Evolutionary conservation across 2,797 vertebrate species (phyloP), one percentile per base, ranked within the genome.

Genomic region (Rhynchotus rufescens): DNA sequence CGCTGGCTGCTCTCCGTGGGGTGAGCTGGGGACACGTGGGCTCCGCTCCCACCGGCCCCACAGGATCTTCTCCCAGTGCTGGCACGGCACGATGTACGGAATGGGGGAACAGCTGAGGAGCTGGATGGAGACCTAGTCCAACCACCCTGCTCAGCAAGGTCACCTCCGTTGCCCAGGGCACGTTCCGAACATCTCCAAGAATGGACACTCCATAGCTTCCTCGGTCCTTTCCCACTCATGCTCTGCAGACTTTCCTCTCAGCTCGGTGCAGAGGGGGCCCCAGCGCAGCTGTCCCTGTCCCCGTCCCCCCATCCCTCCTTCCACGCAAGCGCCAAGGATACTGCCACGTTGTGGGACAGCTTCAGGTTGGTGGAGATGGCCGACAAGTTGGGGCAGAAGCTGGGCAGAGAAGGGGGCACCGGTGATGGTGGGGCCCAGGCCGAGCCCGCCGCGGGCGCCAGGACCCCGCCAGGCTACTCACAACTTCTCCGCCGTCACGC

Each of bases 371-470:
- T 98, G 20, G 98, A 98, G 94, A 99, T 99, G 85, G 99, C 99
- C 0, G 99, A 99, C 59, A 99, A 96, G 92, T 99, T 99, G 62
- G 99, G 99, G 94, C 99, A 99, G 97, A 99, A 99, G 91, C 99
- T 99, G 92, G 34, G 89, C 56, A 90, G 61, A 92, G 76, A n/a
- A 83, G 40, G 62, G 61, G 15, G 38, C 0, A 2, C 65, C 12
- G 17, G 36, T 3, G 45, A 12, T 83, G 62, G 78, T 0, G 2
- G 36, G 36, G 30, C 42, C 42, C 42, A 13, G 42, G 42, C 15
- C 36, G 36, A 42, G 13, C 49, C 21, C 10, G 25, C 5, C 59
- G 19, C 8, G n/a, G 25, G 17, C 13, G 13, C 16, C 16, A 56
- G 52, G 52, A 56, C 56, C 34, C 34, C 1, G 0, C 1, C 2